These are phyloP conservation scores for Accipiter virgatus DNA, from an alignment of 2,113 vertebrate genomes.

Conservation along the genomic window DNA sequence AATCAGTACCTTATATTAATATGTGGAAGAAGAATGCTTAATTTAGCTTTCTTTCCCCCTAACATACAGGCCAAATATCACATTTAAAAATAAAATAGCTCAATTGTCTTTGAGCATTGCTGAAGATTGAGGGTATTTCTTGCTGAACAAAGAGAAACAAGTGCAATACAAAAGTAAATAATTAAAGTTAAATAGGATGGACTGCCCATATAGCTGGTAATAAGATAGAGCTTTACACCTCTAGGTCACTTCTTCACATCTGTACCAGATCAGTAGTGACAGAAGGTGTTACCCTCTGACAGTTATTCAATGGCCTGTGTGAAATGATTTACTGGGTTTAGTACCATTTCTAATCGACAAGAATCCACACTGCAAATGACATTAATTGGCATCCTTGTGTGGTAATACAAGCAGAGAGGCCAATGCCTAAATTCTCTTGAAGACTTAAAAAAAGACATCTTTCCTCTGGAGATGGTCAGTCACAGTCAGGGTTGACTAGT, in stretches of 20 bases:
- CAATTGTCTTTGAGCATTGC: not conserved
- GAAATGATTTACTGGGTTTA: constrained; percentile 10
- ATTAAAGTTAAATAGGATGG: not conserved
- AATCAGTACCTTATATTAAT: not conserved
- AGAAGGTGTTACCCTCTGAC: not conserved
- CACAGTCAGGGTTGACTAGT: not conserved
- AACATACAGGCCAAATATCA: not conserved
- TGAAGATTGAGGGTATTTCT: not conserved
- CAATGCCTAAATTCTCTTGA: not conserved
- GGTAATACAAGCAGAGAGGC: not conserved
- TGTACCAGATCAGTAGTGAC: not conserved
- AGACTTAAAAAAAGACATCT: not conserved
- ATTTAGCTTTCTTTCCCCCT: not conserved
- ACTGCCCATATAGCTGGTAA: not conserved
- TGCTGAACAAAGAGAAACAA: not conserved
- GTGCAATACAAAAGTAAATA: not conserved
- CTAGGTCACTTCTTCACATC: not conserved
- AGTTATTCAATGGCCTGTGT: not conserved
- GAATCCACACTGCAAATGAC: not conserved
- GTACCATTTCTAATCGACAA: not conserved
- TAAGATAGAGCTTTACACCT: not conserved
- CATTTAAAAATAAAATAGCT: not conserved
- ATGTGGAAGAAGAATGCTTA: not conserved
- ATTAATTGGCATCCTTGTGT: not conserved
- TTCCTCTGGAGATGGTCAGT: not conserved